Conservation (phyloP, 2,888 invertebrate genomes). For the Athalia circularis region DNA sequence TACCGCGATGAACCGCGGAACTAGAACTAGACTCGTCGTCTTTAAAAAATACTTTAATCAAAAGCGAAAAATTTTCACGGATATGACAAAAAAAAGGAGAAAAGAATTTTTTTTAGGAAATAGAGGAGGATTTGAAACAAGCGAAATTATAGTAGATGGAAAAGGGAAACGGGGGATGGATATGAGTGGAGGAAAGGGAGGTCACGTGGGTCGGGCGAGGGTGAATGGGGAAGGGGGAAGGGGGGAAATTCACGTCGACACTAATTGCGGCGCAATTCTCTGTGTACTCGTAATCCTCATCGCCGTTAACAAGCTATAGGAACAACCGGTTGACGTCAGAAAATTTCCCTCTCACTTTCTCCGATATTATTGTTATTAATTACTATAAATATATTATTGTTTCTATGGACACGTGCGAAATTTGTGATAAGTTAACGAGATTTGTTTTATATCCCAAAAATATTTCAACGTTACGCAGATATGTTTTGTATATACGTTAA, state of each 20-base stretch:
- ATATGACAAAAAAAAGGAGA: neutral
- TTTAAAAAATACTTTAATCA: too few relatives aligned
- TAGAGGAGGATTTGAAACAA: neutral
- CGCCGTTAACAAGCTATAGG: neutral
- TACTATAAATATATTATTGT: too few relatives aligned
- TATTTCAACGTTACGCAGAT: too few relatives aligned
- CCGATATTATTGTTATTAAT: neutral
- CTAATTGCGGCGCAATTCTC: neutral
- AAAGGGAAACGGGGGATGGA: neutral
- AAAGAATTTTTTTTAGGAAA: neutral
- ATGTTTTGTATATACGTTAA: too few relatives aligned
- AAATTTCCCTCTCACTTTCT: neutral
- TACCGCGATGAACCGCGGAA: neutral
- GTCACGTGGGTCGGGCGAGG: neutral
- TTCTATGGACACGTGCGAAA: too few relatives aligned
- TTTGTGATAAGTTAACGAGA: too few relatives aligned
- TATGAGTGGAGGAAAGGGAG: neutral
- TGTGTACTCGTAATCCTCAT: slow-evolving; percentile 13
- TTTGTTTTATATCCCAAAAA: too few relatives aligned
- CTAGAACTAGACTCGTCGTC: too few relatives aligned
- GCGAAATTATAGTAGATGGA: neutral
- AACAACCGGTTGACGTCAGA: slow-evolving; percentile 10
- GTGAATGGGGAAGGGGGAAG: neutral
- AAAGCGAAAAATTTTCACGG: too few relatives aligned
- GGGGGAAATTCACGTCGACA: neutral